Percentiles rank a stretch among this genome's conserved stretches.
These are phyloP conservation scores for Planococcus citri DNA, from an alignment of 1,140 invertebrate genomes.

Conservation along the genomic window DNA sequence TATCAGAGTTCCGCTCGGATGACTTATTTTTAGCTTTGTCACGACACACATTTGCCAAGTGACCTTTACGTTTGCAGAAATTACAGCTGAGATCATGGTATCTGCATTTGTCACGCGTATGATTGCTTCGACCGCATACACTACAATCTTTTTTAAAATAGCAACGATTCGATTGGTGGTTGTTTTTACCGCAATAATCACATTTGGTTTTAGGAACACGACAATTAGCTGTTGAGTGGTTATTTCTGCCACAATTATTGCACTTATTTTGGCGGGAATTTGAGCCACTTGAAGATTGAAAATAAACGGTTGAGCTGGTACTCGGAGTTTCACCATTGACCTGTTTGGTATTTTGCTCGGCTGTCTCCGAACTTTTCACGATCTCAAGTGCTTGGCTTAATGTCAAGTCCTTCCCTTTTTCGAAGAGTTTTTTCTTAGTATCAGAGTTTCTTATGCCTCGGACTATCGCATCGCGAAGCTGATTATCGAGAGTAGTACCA, in stretches of 20 bases:
- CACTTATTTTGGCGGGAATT: neutral
- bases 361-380: neutral
- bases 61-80: neutral
- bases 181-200: no score
- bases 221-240: neutral
- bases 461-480: neutral
- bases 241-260: neutral
- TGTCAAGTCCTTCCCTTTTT: neutral
- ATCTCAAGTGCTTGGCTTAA: neutral
- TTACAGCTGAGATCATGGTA: neutral
- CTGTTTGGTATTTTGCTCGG: neutral
- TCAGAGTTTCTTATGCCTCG: neutral
- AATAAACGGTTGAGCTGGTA: no score
- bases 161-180: no score
- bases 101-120: neutral
- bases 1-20: no score
- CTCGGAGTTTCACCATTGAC: no score
- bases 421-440: conserved; percentile 5
- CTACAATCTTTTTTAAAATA: neutral
- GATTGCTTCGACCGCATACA: neutral
- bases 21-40: neutral
- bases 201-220: neutral
- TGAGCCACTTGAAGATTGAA: no score
- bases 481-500: neutral
- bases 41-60: neutral